phyloP scores from a whole-genome alignment of 2,888 invertebrate species.

The Xestoiulus laeticollis region DNA sequence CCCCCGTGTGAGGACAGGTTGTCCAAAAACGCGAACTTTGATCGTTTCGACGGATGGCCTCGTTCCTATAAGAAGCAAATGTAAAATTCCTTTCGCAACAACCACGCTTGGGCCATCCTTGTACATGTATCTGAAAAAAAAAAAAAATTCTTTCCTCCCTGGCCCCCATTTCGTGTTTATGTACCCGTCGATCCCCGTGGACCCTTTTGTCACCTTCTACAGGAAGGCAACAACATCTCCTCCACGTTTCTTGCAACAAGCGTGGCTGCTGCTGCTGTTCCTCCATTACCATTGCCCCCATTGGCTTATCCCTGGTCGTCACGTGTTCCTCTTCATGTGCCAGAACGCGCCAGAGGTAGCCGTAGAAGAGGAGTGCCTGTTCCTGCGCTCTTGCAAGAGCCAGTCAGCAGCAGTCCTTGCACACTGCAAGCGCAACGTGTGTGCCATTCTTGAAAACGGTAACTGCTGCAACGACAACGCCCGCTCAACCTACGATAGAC shows the following conservation, averaged over 20 bases:
- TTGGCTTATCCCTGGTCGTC: slow-evolving; percentile 47
- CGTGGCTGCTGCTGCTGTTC: background rate
- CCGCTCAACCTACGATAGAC: background rate
- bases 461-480: background rate
- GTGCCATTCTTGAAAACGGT: background rate
- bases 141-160: background rate
- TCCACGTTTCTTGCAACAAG: background rate
- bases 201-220: slow-evolving; percentile 3
- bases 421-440: background rate
- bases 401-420: background rate
- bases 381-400: background rate
- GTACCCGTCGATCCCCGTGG: background rate
- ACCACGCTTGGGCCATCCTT: background rate
- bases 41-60: background rate
- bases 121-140: background rate
- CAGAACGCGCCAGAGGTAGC: slow-evolving; percentile 29
- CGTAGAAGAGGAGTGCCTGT: background rate
- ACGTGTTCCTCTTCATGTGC: slow-evolving; percentile 44
- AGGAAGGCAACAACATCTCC: background rate
- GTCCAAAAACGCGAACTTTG: slow-evolving; percentile 22
- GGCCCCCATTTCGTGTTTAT: background rate
- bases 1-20: background rate
- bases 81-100: background rate
- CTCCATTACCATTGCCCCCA: slow-evolving; percentile 19
- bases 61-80: background rate